Conservation (phyloP, 2,888 invertebrate species). For the Xylota sylvarum region DNA sequence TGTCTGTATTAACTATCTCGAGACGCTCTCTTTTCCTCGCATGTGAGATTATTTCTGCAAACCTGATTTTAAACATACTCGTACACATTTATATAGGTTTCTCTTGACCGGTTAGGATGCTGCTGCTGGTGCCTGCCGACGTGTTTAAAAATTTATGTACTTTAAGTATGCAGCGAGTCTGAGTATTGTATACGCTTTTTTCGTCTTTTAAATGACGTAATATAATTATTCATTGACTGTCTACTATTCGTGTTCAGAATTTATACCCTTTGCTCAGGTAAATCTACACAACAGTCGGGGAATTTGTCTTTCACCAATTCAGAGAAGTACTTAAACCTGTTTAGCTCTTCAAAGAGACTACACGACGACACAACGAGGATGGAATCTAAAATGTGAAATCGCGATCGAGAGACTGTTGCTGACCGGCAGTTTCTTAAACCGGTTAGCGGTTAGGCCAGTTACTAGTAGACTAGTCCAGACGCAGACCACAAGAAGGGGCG, state of each 20-base stretch:
- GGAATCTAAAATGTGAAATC: slow-evolving; percentile 66
- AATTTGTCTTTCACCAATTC: slow-evolving; percentile 47
- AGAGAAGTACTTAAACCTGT: slow-evolving; percentile 68
- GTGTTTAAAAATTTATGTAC: slow-evolving; percentile 32
- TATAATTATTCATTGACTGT: slow-evolving; percentile 71
- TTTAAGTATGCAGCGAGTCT: slow-evolving; percentile 26
- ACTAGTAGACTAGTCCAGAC: slow-evolving; percentile 40
- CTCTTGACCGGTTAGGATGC: slow-evolving; percentile 61
- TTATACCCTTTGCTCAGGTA: slow-evolving; percentile 25
- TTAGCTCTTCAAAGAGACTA: slow-evolving; percentile 65
- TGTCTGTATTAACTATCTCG: slow-evolving; percentile 13
- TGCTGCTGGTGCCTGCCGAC: slow-evolving; percentile 7
- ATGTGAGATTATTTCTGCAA: slow-evolving; percentile 39
- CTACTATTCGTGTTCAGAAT: slow-evolving; percentile 60
- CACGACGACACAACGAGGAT: slow-evolving; percentile 42
- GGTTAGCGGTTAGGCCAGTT: slow-evolving; percentile 42
- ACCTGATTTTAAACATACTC: slow-evolving; percentile 55
- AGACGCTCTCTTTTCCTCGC: not conserved
- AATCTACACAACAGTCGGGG: slow-evolving; percentile 12
- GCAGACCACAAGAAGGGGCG: not conserved
- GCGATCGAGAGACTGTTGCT: slow-evolving; percentile 65
- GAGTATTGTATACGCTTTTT: too few species aligned
- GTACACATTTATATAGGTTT: slow-evolving; percentile 54
- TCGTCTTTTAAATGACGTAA: slow-evolving; percentile 69
- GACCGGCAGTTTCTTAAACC: slow-evolving; percentile 65